Evolutionary conservation across 2,888 invertebrate species (phyloP).

Genomic region (Himalopsyche anomala): DNA sequence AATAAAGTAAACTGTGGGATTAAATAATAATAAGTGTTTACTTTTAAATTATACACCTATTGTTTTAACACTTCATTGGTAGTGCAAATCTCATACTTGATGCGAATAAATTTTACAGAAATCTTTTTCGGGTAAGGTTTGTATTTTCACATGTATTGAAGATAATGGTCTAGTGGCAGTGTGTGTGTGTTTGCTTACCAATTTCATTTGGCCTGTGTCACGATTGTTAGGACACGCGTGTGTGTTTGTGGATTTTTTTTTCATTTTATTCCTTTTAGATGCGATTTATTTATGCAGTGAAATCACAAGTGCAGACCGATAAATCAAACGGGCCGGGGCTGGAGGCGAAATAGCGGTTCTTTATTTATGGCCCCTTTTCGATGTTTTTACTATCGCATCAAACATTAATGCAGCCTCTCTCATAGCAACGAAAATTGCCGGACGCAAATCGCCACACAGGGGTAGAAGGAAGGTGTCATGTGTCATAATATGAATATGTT

Average conservation of each 20-base stretch:
- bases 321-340: conserved; percentile 48
- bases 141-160: too few species aligned
- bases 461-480: neutral
- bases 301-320: conserved; percentile 55
- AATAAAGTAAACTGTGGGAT: too few species aligned
- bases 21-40: too few species aligned
- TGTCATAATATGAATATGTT: too few species aligned
- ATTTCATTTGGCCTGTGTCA: neutral
- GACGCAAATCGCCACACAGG: conserved; percentile 19
- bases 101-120: too few species aligned
- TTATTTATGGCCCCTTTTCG: conserved; percentile 34
- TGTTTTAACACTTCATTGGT: too few species aligned
- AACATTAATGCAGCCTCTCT: conserved; percentile 26
- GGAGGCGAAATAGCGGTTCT: conserved; percentile 34
- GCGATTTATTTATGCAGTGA: conserved; percentile 42
- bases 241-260: neutral
- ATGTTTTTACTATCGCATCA: conserved; percentile 34
- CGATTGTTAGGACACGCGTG: conserved; percentile 1
- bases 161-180: too few species aligned
- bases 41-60: too few species aligned
- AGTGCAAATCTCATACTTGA: too few species aligned
- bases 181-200: too few species aligned
- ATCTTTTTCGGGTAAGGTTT: too few species aligned
- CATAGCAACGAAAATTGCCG: conserved; percentile 14
- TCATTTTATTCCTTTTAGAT: conserved; percentile 26